Evolutionary conservation across 2,113 vertebrate species (phyloP), one percentile per base, ranked within the genome.

Genomic region (Deroptyus accipitrinus): DNA sequence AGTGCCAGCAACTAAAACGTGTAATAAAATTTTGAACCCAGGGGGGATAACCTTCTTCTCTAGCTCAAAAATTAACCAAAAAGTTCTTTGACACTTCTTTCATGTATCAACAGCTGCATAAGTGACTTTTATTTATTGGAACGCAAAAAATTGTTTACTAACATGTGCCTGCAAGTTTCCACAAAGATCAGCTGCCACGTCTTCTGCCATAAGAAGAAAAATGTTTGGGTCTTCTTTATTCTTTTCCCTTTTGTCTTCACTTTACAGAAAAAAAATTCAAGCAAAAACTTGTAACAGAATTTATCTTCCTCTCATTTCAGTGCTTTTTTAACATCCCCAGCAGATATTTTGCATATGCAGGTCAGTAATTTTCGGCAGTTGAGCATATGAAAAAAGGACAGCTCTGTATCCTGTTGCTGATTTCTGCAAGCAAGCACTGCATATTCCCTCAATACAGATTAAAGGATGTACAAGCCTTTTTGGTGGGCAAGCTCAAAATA

Each of bases 401-500:
- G 46, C 14, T 70, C 41, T 1, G 0, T 51, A 41, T 17, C 10
- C 25, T 39, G 23, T 48, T 91, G 13, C 39, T 91, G 74, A 89
- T 95, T 90, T 94, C 87, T n/a, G 55, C 19, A 81, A 31, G 44
- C 28, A 94, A 92, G 73, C 54, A 42, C 20, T 19, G 42, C 28
- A 66, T 11, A 35, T 39, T 76, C 49, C 41, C 63, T 37, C 70
- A 80, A 17, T 51, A 66, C 0, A 31, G 49, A 95, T 69, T 90
- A 94, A 91, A 91, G 30, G 4, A 17, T 70, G 12, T 42, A 17
- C 23, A 80, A 85, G 9, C 18, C 4, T 76, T 16, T 92, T 82
- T 89, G 86, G 95, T 75, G 70, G 42, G 52, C 31, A 91, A 94
- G 46, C 83, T 90, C 63, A 94, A 94, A 96, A 77, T 74, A 85